Evolutionary conservation across 2,113 vertebrate species (phyloP).

Genomic region (Nestor notabilis): DNA sequence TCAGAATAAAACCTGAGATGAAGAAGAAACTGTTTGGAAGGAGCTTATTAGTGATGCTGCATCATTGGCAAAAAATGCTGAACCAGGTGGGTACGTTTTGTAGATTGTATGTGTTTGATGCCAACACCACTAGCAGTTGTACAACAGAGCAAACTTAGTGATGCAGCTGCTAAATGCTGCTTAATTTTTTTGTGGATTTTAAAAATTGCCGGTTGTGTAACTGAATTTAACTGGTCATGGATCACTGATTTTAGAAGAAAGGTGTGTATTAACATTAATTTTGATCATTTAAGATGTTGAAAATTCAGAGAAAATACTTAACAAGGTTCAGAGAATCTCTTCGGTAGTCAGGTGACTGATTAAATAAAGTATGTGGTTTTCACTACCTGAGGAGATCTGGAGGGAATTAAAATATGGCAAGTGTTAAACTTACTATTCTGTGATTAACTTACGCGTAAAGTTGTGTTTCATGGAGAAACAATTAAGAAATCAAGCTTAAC

Average conservation of each 20-base stretch:
- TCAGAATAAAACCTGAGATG: not conserved
- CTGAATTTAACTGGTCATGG: not conserved
- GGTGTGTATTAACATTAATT: not conserved
- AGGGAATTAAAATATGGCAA: not conserved
- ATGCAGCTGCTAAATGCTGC: not conserved
- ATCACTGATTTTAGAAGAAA: not conserved
- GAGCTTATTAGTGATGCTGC: not conserved
- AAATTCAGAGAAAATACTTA: not conserved
- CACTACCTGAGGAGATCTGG: rapidly evolving
- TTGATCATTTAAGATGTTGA: not conserved
- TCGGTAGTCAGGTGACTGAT: not conserved
- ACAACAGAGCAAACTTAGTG: not conserved
- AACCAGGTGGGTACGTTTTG: not conserved
- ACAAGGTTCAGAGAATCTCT: not conserved
- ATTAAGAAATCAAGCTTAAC: not conserved
- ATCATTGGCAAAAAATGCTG: not conserved
- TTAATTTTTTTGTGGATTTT: not conserved
- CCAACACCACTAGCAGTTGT: not conserved
- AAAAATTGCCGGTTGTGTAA: not conserved
- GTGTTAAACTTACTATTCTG: not conserved
- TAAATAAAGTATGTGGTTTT: not conserved
- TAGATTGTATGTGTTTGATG: not conserved
- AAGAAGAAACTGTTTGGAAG: not conserved
- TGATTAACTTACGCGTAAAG: not conserved
- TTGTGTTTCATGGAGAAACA: not conserved